phyloP scores from a whole-genome alignment of 1,140 invertebrate genomes.

The Nylanderia fulva region DNA sequence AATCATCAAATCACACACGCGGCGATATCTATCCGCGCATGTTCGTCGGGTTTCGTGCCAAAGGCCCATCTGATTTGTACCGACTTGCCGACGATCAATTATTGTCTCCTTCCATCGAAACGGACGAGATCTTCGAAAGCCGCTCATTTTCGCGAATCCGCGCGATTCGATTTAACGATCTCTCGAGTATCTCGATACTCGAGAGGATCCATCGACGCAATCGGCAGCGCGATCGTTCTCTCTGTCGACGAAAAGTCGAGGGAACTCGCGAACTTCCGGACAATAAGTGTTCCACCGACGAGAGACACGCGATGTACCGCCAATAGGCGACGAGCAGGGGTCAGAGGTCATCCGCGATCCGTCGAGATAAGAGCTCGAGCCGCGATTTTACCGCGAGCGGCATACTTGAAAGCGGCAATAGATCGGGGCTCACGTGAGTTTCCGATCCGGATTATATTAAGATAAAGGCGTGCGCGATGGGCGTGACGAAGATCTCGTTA shows the following conservation, averaged over 20 bases:
- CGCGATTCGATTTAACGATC: not conserved
- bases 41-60: slow-evolving; percentile 60
- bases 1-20: slow-evolving; percentile 43
- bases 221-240: slow-evolving; percentile 2
- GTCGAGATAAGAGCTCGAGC: slow-evolving; percentile 74
- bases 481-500: slow-evolving; percentile 80
- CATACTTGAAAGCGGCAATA: slow-evolving; percentile 76
- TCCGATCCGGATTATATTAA: slow-evolving; percentile 84
- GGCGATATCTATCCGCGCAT: slow-evolving; percentile 39
- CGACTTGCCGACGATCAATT: slow-evolving; percentile 58
- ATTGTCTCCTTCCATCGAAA: slow-evolving; percentile 42
- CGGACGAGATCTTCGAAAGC: not conserved
- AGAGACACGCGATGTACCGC: slow-evolving; percentile 79
- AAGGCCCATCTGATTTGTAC: slow-evolving; percentile 42
- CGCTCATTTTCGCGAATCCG: not conserved
- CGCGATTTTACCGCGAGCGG: slow-evolving; percentile 81
- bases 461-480: slow-evolving; percentile 78
- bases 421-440: slow-evolving; percentile 72
- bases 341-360: slow-evolving; percentile 79
- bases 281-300: slow-evolving; percentile 71
- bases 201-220: not conserved
- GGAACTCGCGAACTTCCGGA: slow-evolving; percentile 51
- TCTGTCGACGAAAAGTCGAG: slow-evolving; percentile 17
- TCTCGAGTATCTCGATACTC: not conserved
- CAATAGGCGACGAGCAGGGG: slow-evolving; percentile 79